phyloP scores from a whole-genome alignment of 2,113 vertebrate species.

The Salvator merianae region DNA sequence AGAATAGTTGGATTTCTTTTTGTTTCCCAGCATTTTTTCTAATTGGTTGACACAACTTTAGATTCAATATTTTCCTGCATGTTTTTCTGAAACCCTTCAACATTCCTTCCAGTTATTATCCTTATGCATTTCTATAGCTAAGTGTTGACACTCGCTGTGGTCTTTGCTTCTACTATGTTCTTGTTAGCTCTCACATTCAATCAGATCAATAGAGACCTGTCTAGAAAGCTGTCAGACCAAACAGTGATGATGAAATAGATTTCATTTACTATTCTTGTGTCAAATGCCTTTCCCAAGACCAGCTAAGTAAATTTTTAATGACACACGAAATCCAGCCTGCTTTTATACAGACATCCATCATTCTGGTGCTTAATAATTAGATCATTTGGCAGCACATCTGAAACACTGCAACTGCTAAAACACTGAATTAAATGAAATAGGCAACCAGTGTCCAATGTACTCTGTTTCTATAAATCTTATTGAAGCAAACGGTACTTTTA shows the following conservation, averaged over 20 bases:
- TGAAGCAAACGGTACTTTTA: neutral
- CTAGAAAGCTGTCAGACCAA: slow-evolving; percentile 26
- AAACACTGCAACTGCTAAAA: slow-evolving; percentile 2
- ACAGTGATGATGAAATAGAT: slow-evolving; percentile 14
- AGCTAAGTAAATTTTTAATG: slow-evolving; percentile 26
- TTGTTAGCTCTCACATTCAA: slow-evolving; percentile 29
- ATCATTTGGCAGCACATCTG: slow-evolving; percentile 1
- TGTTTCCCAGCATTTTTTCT: too few species aligned
- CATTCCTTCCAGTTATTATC: slow-evolving; percentile 11
- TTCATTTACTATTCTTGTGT: slow-evolving; percentile 26
- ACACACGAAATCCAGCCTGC: neutral
- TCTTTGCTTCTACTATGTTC: slow-evolving; percentile 24
- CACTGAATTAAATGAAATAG: slow-evolving; percentile 19
- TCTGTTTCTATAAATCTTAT: neutral
- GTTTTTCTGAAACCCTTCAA: slow-evolving; percentile 13
- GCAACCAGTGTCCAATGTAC: neutral
- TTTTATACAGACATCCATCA: slow-evolving; percentile 11
- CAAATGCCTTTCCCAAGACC: neutral
- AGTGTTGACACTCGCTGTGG: neutral
- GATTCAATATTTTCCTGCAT: neutral
- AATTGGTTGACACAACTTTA: neutral
- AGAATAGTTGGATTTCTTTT: neutral
- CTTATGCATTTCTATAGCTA: neutral
- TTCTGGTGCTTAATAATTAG: slow-evolving; percentile 18
- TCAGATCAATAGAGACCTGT: slow-evolving; percentile 17